These are phyloP conservation scores for Knipowitschia caucasica DNA, from an alignment of 2,797 vertebrate species.

Conservation along the genomic window DNA sequence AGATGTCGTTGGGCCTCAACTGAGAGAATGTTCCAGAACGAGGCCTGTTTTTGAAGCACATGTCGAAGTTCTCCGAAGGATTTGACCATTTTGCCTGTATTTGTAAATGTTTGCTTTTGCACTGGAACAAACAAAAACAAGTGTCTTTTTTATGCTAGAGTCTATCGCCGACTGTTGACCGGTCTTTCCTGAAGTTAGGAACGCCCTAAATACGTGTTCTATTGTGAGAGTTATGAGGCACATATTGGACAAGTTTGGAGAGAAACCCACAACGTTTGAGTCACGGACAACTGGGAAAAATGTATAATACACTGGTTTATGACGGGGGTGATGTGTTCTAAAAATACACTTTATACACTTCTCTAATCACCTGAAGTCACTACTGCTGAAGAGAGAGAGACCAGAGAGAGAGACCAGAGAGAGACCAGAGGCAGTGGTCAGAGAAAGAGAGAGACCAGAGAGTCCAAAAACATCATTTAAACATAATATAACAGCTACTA, in stretches of 20 bases:
- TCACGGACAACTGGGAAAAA: no score
- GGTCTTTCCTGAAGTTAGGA: background rate
- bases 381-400: no score
- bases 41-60: background rate
- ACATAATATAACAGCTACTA: no score
- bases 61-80: background rate
- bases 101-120: background rate
- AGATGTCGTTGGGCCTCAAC: background rate
- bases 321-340: no score
- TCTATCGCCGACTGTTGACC: slow-evolving; percentile 4
- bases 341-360: no score
- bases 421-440: no score
- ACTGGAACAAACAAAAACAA: slow-evolving; percentile 2
- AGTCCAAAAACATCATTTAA: no score
- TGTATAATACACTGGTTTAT: no score
- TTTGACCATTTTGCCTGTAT: background rate
- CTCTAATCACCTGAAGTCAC: no score
- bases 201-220: background rate
- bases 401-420: no score
- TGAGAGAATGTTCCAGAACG: background rate
- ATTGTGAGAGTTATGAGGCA: slow-evolving; percentile 3
- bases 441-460: no score
- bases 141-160: background rate
- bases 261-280: background rate
- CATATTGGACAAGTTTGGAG: slow-evolving; percentile 3